A percentile compares a stretch with the other conserved stretches of the same genome.
Conservation (phyloP, 2,888 invertebrate genomes). For the Nomada lathburiana region DNA sequence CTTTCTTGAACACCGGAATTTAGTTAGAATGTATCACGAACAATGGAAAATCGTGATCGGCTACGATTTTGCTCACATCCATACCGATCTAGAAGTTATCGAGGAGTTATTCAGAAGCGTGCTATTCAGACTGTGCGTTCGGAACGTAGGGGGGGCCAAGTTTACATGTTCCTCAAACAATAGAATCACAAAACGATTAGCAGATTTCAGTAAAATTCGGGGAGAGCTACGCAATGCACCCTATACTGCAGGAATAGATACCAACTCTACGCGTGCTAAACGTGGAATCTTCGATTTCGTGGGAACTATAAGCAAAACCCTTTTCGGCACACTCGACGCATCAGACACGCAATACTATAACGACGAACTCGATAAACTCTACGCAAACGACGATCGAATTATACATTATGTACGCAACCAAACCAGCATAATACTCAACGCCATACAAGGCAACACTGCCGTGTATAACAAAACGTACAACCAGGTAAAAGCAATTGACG, state of each 20-base stretch:
- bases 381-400: not conserved
- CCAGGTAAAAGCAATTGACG: not conserved
- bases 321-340: slow-evolving; percentile 11
- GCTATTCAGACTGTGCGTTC: not conserved
- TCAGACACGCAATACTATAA: slow-evolving; percentile 6
- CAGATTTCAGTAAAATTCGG: slow-evolving; percentile 4
- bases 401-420: slow-evolving; percentile 3
- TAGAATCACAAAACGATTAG: not conserved
- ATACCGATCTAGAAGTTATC: slow-evolving; percentile 1
- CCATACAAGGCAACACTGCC: not conserved
- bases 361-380: slow-evolving; percentile 12
- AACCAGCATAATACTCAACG: not conserved
- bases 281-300: slow-evolving; percentile 13
- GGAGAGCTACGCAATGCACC: slow-evolving; percentile 2
- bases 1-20: slow-evolving; percentile 6
- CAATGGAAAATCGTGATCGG: slow-evolving; percentile 24
- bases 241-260: slow-evolving; percentile 5
- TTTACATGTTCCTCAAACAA: slow-evolving; percentile 61
- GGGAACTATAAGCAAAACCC: not conserved
- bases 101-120: slow-evolving; percentile 13
- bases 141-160: not conserved
- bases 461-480: not conserved
- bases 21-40: slow-evolving; percentile 14
- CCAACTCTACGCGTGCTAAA: not conserved
- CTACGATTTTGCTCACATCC: slow-evolving; percentile 20